Percentiles rank a stretch among this genome's conserved stretches.
Conservation (phyloP, 2,888 invertebrate species). For the Entomobrya multifasciata region DNA sequence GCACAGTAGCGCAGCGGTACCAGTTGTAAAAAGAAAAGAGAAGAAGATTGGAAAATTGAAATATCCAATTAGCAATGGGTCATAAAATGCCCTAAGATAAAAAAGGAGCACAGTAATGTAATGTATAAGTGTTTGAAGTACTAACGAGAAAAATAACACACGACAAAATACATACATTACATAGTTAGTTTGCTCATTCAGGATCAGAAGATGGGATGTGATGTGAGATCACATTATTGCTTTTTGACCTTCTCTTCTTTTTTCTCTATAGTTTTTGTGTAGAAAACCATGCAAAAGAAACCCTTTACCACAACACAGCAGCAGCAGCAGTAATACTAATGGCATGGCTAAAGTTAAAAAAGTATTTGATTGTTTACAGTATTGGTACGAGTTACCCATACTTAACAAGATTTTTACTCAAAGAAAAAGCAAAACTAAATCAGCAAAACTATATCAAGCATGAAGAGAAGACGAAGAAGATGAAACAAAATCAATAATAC, state of each 20-base stretch:
- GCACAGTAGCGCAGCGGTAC: conserved; percentile 9
- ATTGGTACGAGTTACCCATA: background rate
- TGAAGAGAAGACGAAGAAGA: too few species aligned
- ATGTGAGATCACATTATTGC: conserved; percentile 47
- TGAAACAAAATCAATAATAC: too few species aligned
- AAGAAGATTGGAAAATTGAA: conserved; percentile 64
- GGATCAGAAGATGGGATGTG: background rate
- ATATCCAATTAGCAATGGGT: conserved; percentile 71
- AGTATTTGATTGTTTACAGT: background rate
- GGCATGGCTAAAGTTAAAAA: too few species aligned
- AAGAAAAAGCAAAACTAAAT: too few species aligned
- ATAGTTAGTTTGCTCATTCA: background rate
- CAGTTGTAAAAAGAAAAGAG: conserved; percentile 19
- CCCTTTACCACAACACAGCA: conserved; percentile 7
- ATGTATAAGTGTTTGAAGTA: background rate
- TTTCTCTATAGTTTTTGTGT: background rate
- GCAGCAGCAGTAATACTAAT: too few species aligned
- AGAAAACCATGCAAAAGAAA: background rate
- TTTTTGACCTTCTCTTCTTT: conserved; percentile 36
- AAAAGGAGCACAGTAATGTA: conserved; percentile 18
- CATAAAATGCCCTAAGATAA: conserved; percentile 53
- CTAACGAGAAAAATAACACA: background rate
- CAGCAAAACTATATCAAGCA: background rate
- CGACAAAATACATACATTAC: background rate
- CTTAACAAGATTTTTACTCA: background rate